phyloP scores from a whole-genome alignment of 2,113 vertebrate genomes.

The Nothobranchius kuhntae region DNA sequence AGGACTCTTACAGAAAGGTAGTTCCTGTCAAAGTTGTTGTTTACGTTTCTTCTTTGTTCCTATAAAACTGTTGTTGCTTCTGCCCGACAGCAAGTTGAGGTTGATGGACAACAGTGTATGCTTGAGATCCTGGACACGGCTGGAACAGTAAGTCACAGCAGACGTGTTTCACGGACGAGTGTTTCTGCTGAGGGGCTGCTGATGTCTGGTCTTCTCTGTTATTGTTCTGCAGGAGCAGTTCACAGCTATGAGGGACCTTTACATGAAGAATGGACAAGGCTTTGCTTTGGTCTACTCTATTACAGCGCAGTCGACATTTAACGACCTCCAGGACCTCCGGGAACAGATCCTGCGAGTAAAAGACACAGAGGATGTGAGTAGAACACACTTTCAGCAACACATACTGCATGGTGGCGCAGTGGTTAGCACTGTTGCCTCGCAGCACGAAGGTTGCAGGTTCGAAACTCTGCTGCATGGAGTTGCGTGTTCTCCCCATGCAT shows the following conservation, averaged over 20 bases:
- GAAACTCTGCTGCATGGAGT: too few species aligned
- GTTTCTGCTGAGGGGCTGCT: background rate
- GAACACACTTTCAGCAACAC: too few species aligned
- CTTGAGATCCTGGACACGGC: slow-evolving; percentile 98
- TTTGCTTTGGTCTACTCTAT: slow-evolving; percentile 99
- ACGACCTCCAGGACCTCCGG: slow-evolving; percentile 96
- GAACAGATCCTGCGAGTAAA: slow-evolving; percentile 99
- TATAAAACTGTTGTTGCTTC: background rate
- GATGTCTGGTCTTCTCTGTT: slow-evolving; percentile 1
- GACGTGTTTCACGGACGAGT: background rate
- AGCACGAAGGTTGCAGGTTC: too few species aligned
- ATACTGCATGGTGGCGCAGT: too few species aligned
- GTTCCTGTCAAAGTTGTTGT: slow-evolving; percentile 5
- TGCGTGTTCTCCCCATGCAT: too few species aligned
- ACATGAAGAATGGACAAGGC: slow-evolving; percentile 99
- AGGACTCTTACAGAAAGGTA: slow-evolving; percentile 99
- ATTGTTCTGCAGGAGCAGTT: slow-evolving; percentile 88
- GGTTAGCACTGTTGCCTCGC: too few species aligned
- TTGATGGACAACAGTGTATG: slow-evolving; percentile 98
- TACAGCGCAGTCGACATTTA: slow-evolving; percentile 98
- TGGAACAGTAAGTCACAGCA: slow-evolving; percentile 88
- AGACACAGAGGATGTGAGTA: slow-evolving; percentile 97
- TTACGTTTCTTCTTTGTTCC: too few species aligned
- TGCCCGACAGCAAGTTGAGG: slow-evolving; percentile 93
- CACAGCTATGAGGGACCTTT: slow-evolving; percentile 98